phyloP scores from a whole-genome alignment of 2,113 vertebrate species.

The Ceuthmochares aereus region DNA sequence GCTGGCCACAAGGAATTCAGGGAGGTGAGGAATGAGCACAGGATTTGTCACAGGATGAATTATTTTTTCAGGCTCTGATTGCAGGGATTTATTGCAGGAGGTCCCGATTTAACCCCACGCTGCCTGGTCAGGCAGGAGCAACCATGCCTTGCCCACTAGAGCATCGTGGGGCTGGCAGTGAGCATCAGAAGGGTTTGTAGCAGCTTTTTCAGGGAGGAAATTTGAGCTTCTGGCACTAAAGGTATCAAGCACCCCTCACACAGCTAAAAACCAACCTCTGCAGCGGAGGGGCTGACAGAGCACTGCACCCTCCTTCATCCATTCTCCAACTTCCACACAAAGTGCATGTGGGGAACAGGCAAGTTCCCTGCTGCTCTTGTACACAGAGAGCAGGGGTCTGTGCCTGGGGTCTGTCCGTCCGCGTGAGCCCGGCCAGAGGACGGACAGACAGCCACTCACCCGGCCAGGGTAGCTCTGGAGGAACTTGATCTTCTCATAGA shows the following conservation, averaged over 20 bases:
- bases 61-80: not conserved
- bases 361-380: not conserved
- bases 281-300: not conserved
- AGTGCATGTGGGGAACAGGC: rapidly evolving
- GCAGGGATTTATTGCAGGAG: not conserved
- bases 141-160: not conserved
- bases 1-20: not conserved
- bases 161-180: not conserved
- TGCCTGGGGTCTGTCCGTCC: rapidly evolving
- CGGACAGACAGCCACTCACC: slow-evolving; percentile 71
- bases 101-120: not conserved
- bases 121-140: not conserved
- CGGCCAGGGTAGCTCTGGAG: slow-evolving; percentile 92
- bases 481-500: slow-evolving; percentile 99
- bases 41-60: not conserved
- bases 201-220: not conserved
- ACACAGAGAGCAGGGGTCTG: rapidly evolving
- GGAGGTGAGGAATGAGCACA: not conserved
- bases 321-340: rapidly evolving
- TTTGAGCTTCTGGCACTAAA: not conserved
- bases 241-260: not conserved
- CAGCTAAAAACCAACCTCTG: not conserved
- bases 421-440: rapidly evolving
- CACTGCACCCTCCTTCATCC: not conserved
- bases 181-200: not conserved